Evolutionary conservation across 1,140 invertebrate species (phyloP), one percentile per base, ranked within the genome.

Genomic region (Drosophila bocqueti): DNA sequence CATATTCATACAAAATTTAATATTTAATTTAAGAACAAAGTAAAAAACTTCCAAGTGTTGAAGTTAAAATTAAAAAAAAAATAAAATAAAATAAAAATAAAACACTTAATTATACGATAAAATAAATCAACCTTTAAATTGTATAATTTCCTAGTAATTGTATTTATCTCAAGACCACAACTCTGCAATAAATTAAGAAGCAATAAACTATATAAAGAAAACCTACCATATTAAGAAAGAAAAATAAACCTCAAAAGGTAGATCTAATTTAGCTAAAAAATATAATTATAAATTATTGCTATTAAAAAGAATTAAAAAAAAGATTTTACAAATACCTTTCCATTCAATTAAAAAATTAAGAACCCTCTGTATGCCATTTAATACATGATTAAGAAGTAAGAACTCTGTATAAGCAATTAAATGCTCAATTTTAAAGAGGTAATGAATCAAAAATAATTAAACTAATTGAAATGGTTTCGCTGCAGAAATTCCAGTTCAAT

Each of bases 401-500:
- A 34, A 11, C 34, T 13, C 4, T 38, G 0, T 36, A 2, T 3
- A 1, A 50, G 15, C 49, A 2, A 52, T 52, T 52, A 34, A 52
- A 36, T 21, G 11, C 50, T 21, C 10, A 0, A 43, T n/a, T 21
- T 21, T 10, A 16, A 16, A 24, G 1, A 6, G 8, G 10, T 55
- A 55, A 55, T 55, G 2, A 55, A 24, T 24, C 13, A 16, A 55
- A 38, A 38, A 38, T 38, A 55, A 55, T 38, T 55, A 55, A 55
- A 38, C 34, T 55, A 55, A 55, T 58, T 40, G 36, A 40, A 40
- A 58, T 58, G 55, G 36, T 38, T 58, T 58, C 21, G 3, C 10
- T 40, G 55, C 34, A 55, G 34, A 16, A 38, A 55, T 55, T 24
- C 18, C 52, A 40, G 3, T 11, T 58, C 36, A 58, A 58, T 24